Evolutionary conservation across 2,797 vertebrate species (phyloP), one percentile per base, ranked within the genome.

Genomic region (Oreochromis grahami): DNA sequence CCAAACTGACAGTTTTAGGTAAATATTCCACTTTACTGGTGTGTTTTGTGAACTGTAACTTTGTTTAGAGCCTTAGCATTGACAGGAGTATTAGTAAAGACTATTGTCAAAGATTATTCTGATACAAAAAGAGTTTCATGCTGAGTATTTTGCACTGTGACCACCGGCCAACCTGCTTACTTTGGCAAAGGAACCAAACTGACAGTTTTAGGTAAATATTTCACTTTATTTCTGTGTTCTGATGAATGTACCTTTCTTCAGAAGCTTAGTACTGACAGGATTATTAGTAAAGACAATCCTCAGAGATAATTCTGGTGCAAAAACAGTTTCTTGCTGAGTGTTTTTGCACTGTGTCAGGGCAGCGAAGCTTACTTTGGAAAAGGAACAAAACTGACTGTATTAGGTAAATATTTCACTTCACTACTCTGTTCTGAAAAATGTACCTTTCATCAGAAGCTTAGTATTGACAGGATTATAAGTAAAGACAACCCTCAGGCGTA

Each of bases 171-270:
- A n/a, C n/a, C n/a, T n/a, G n/a, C n/a, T n/a, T n/a, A n/a, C n/a
- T n/a, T n/a, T n/a, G n/a, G n/a, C n/a, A n/a, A n/a, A n/a, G n/a
- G n/a, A n/a, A n/a, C n/a, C n/a, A n/a, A n/a, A n/a, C n/a, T n/a
- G n/a, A n/a, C n/a, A n/a, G n/a, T n/a, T n/a, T n/a, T n/a, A n/a
- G n/a, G n/a, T n/a, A n/a, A n/a, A n/a, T n/a, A n/a, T 38, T 8
- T 5, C 24, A 14, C 0, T 55, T 26, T 29, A 3, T 5, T n/a
- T 5, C 5, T n/a, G 19, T 0, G 50, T 51, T 51, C 0, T 19
- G 48, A 19, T 5, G 0, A 50, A 0, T 51, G 48, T n/a, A 51
- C 0, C 5, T 51, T n/a, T 51, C 0, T 51, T 51, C 0, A 4
- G 52, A 55, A 2, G 3, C 2, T 55, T 55, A 2, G 0, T 8